phyloP scores from a whole-genome alignment of 2,113 vertebrate species.

The Oreochromis tanganicae region DNA sequence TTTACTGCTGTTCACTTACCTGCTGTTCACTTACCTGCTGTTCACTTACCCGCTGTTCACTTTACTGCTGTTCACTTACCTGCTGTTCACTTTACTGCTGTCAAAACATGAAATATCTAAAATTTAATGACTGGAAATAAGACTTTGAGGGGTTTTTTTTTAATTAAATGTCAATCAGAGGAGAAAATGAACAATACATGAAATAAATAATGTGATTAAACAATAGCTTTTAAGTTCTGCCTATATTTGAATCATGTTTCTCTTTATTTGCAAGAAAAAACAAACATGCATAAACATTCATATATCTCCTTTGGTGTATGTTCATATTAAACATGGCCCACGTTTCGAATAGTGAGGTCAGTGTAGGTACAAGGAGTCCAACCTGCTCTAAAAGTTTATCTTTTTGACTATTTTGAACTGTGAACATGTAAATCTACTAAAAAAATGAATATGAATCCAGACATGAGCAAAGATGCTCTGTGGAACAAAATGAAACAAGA shows the following conservation, averaged over 20 bases:
- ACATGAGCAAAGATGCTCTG: not conserved
- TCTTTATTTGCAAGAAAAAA: not conserved
- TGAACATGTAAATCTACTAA: not conserved
- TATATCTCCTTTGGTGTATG: rapidly evolving
- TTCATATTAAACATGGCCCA: not conserved
- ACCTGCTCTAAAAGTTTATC: not conserved
- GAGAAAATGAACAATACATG: not conserved
- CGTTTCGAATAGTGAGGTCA: not conserved
- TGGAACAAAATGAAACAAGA: not conserved
- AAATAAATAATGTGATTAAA: not conserved
- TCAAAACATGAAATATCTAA: not conserved
- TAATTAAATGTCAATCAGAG: not conserved
- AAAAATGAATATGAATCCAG: rapidly evolving
- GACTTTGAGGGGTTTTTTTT: not conserved
- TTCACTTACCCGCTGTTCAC: too few species aligned
- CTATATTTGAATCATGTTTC: not conserved
- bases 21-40: not conserved
- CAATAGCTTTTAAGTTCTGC: not conserved
- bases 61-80: not conserved
- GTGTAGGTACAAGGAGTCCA: rapidly evolving
- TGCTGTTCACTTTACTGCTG: not conserved
- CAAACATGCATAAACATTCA: rapidly evolving
- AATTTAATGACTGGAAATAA: not conserved
- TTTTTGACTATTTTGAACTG: not conserved
- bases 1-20: too few species aligned